A percentile compares a stretch with the other conserved stretches of the same genome.
phyloP scores from a whole-genome alignment of 2,113 vertebrate species.

The Ceratotherium simum region DNA sequence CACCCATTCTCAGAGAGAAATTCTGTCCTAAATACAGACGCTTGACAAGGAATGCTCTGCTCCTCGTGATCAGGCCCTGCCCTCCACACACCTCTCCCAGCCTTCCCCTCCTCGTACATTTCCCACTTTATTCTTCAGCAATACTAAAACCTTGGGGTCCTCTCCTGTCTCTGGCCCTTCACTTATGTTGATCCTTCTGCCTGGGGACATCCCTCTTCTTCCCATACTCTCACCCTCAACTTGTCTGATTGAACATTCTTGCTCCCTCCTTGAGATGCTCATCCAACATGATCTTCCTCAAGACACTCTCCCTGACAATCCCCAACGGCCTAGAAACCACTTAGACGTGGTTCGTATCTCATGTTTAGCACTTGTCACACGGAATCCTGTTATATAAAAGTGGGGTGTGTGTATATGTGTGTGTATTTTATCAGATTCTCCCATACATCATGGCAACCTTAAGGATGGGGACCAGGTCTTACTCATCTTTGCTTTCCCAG shows the following conservation, averaged over 20 bases:
- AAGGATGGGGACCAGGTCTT: neutral
- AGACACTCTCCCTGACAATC: neutral
- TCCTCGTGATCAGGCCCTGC: rapidly evolving
- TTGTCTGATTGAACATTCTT: neutral
- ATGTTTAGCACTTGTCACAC: neutral
- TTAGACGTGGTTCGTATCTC: neutral
- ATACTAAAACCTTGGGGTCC: rapidly evolving
- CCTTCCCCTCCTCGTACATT: neutral
- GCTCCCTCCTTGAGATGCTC: neutral
- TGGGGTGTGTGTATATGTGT: neutral
- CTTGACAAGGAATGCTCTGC: neutral
- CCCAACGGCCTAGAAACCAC: neutral
- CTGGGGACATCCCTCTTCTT: neutral
- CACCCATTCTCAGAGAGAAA: neutral
- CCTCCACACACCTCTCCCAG: neutral
- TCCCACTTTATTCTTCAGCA: neutral
- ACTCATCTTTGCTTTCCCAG: neutral
- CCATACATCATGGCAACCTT: neutral
- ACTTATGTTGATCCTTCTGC: neutral
- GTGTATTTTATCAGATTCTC: neutral
- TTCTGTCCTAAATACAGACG: neutral
- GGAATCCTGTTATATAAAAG: neutral
- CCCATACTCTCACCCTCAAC: rapidly evolving
- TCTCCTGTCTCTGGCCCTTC: neutral
- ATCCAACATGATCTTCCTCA: neutral